These are phyloP conservation scores for Micropterix aruncella DNA, from an alignment of 2,888 invertebrate species.

Conservation along the genomic window DNA sequence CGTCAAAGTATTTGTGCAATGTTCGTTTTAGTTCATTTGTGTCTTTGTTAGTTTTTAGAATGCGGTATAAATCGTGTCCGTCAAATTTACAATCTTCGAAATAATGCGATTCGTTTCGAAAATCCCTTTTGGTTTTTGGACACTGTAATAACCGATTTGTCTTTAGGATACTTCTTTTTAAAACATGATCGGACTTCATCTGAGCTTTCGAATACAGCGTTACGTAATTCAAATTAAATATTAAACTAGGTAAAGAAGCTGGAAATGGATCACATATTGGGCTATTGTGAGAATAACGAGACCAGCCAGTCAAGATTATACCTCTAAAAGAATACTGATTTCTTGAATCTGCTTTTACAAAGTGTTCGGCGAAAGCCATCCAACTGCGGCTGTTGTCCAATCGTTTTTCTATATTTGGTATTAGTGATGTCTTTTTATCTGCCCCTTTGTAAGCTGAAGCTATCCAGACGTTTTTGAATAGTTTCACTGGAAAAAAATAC, in stretches of 20 bases:
- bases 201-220: not conserved
- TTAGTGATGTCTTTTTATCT: conserved; percentile 33
- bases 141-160: no score
- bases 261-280: not conserved
- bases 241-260: not conserved
- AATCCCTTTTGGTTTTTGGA: no score
- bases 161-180: no score
- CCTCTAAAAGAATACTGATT: not conserved
- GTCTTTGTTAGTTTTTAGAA: no score
- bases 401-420: conserved; percentile 45
- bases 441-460: conserved; percentile 80
- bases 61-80: no score
- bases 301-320: not conserved
- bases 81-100: no score
- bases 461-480: conserved; percentile 61
- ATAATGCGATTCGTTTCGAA: no score
- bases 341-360: not conserved
- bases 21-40: no score
- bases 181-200: no score
- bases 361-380: not conserved
- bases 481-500: not conserved
- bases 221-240: not conserved
- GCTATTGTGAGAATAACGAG: not conserved
- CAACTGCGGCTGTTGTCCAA: not conserved
- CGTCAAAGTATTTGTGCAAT: no score